Base-by-base conservation (phyloP, 2,888 invertebrate genomes). In the Ptilodon capucinus region DNA sequence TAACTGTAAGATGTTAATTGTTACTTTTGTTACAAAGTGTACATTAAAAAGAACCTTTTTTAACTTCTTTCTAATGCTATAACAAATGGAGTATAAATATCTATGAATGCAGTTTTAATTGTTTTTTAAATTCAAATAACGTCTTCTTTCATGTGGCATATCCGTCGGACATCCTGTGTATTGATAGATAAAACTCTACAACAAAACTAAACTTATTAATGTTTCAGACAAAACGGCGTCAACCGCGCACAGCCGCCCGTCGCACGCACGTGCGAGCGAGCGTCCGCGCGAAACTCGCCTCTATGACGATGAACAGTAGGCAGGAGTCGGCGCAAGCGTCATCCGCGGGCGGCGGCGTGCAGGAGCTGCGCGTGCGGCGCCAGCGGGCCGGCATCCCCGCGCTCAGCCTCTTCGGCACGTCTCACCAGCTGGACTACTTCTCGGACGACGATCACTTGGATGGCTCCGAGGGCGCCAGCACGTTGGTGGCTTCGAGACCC, bases 401-500 rank as follows among this genome's bases (percentile, higher is more conserved):
- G 28, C 79, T 88, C 39, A 79, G 76, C 52, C 80, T 97, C 25
- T 95, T 95, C 71, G 96, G 96, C 8, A 86, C 91, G 40, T n/a
- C n/a, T n/a, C 92, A 95, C 68, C 93, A 94, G 54, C 86, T 97
- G 43, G 95, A 96, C 57, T 95, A 94, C 76, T 94, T 95, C 78
- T 87, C 91, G 0, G 93, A 92, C 41, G 92, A 92, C 42, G 92
- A 93, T 19, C 89, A 64, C 40, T 64, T 88, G 41, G 56, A 45
- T 38, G 76, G 63, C 42, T 72, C 76, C 1, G 79, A 75, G 47
- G 66, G 74, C 36, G 81, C 79, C 45, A 74, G 84, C 52, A 74
- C 85, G 32, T 84, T 91, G 13, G 76, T 90, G 38, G 88, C 92
- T 14, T 73, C 73, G 16, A 74, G 92, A 17, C 86, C 92, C 9